phyloP scores from a whole-genome alignment of 1,140 invertebrate genomes.

The Aricia agestis region DNA sequence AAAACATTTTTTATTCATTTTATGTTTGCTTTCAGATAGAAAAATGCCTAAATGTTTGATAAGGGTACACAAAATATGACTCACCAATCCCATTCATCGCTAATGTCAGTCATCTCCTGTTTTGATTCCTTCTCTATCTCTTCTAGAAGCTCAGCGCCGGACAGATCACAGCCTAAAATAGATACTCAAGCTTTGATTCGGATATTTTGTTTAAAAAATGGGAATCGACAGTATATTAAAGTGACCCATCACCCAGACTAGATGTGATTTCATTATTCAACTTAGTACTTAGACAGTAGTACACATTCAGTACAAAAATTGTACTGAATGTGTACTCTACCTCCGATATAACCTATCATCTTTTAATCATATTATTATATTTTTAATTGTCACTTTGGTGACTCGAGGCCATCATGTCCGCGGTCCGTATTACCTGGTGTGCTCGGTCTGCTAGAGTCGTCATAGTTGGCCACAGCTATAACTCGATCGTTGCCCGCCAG shows the following conservation, averaged over 20 bases:
- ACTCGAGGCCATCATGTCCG: too few relatives aligned
- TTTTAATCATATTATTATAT: too few relatives aligned
- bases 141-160: slow-evolving; percentile 51
- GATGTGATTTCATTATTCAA: too few relatives aligned
- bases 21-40: too few relatives aligned
- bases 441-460: slow-evolving; percentile 78
- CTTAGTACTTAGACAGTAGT: too few relatives aligned
- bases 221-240: background rate
- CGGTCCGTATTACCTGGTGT: slow-evolving; percentile 71
- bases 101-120: slow-evolving; percentile 53
- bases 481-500: slow-evolving; percentile 71
- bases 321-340: too few relatives aligned
- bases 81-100: slow-evolving; percentile 73
- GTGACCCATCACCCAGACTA: too few relatives aligned
- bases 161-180: slow-evolving; percentile 54
- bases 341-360: too few relatives aligned
- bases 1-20: too few relatives aligned
- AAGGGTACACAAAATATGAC: background rate
- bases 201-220: background rate
- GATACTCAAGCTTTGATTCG: background rate
- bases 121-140: slow-evolving; percentile 42
- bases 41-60: too few relatives aligned
- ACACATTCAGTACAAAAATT: too few relatives aligned
- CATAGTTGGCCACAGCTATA: slow-evolving; percentile 75
- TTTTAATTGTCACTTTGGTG: too few relatives aligned